Conservation (phyloP, 35 echinoderm and acorn worm species). For the Lytechinus variegatus region DNA sequence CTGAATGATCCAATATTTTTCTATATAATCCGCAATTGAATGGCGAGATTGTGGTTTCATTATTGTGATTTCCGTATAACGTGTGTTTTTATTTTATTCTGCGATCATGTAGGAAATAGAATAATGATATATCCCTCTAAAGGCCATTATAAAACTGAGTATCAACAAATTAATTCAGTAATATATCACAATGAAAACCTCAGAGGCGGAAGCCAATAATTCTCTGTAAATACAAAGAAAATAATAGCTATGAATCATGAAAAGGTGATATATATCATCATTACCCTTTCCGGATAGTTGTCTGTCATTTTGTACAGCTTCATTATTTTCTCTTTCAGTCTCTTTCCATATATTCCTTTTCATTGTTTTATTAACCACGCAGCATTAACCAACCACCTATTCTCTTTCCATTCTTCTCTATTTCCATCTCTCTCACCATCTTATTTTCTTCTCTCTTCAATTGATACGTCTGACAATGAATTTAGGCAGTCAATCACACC, state of each 20-base stretch:
- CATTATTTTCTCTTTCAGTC: neutral
- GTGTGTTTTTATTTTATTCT: neutral
- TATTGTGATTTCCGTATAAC: neutral
- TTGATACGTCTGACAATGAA: conserved; percentile 27
- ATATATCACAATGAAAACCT: neutral
- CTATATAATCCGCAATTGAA: neutral
- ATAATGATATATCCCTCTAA: neutral
- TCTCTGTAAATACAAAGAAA: neutral
- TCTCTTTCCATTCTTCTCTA: neutral
- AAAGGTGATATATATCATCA: neutral
- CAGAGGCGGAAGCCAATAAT: neutral
- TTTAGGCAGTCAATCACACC: conserved; percentile 50
- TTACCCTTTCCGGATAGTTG: neutral
- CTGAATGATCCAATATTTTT: neutral
- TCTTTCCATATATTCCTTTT: neutral
- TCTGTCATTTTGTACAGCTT: neutral
- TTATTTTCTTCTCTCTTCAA: neutral
- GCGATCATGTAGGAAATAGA: neutral
- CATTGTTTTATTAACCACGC: neutral
- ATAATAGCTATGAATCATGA: neutral
- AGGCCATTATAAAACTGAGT: neutral
- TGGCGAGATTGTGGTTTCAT: neutral
- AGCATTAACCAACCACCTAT: neutral
- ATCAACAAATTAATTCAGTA: neutral
- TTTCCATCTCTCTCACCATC: neutral